These are phyloP conservation scores for Caprella mutica DNA, from an alignment of 2,888 invertebrate species.

Conservation along the genomic window DNA sequence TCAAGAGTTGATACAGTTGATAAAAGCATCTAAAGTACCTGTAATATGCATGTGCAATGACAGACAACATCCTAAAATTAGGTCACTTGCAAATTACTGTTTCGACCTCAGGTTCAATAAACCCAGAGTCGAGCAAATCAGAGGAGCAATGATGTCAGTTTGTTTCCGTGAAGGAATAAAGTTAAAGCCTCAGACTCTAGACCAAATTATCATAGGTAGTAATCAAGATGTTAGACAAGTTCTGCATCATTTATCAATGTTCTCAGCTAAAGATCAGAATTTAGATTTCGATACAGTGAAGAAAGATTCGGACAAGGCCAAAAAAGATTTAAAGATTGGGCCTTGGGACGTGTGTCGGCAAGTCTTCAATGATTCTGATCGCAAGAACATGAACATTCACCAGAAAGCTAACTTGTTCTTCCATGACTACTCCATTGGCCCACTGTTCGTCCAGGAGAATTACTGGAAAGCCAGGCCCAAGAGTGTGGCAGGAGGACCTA, in stretches of 20 bases:
- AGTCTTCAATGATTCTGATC: slow-evolving; percentile 71
- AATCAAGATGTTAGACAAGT: slow-evolving; percentile 90
- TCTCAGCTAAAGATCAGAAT: slow-evolving; percentile 51
- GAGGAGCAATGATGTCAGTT: slow-evolving; percentile 78
- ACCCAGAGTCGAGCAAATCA: slow-evolving; percentile 80
- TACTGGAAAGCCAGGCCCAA: slow-evolving; percentile 71
- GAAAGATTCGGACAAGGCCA: slow-evolving; percentile 49
- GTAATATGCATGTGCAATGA: slow-evolving; percentile 98
- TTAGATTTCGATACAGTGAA: slow-evolving; percentile 47
- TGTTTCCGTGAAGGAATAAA: slow-evolving; percentile 82
- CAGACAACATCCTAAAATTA: slow-evolving; percentile 80
- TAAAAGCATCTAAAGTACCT: slow-evolving; percentile 75
- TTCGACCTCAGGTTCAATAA: slow-evolving; percentile 75
- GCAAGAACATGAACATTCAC: slow-evolving; percentile 60
- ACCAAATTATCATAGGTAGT: slow-evolving; percentile 71
- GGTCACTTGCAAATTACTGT: slow-evolving; percentile 83
- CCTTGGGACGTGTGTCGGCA: slow-evolving; percentile 87
- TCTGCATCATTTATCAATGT: slow-evolving; percentile 75
- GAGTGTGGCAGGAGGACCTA: slow-evolving; percentile 43
- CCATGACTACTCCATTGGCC: slow-evolving; percentile 90
- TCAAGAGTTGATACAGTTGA: slow-evolving; percentile 80
- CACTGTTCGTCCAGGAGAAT: slow-evolving; percentile 96
- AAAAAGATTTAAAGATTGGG: slow-evolving; percentile 67
- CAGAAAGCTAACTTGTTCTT: slow-evolving; percentile 89
- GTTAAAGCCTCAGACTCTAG: slow-evolving; percentile 60